A percentile compares a stretch with the other conserved stretches of the same genome.
Evolutionary conservation across 2,113 vertebrate genomes (phyloP).

Genomic region (Alces alces): DNA sequence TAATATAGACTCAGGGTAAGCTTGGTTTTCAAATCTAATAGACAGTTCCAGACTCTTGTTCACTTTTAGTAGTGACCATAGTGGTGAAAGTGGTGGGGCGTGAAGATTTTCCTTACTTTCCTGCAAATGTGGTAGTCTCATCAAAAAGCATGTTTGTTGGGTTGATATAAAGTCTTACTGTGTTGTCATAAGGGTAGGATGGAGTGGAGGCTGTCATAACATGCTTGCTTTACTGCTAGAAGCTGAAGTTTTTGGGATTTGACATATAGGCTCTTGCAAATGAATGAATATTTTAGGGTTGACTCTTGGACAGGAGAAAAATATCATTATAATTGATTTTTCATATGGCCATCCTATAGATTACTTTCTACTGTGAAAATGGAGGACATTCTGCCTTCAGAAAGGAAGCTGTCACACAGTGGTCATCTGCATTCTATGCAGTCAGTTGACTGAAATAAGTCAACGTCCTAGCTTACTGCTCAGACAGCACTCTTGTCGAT

Average conservation of each 20-base stretch:
- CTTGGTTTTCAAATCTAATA: neutral
- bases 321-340: neutral
- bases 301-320: neutral
- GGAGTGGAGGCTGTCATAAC: neutral
- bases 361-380: neutral
- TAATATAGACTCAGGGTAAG: rapidly evolving
- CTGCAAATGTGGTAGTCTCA: neutral
- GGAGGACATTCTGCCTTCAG: neutral
- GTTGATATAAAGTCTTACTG: neutral
- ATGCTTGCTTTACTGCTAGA: neutral
- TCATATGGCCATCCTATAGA: neutral
- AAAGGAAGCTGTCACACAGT: neutral
- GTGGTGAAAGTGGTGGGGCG: neutral
- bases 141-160: neutral
- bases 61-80: neutral
- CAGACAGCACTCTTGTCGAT: neutral
- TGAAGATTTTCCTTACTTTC: neutral
- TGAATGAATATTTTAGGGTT: neutral
- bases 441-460: neutral
- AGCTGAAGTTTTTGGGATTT: neutral
- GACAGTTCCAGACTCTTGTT: neutral
- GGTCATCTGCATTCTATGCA: neutral
- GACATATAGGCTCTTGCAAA: neutral
- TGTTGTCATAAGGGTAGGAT: too few relatives aligned
- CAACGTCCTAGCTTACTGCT: neutral